Conservation (phyloP, 1,140 invertebrate genomes). For the Drosophila sp. region DNA sequence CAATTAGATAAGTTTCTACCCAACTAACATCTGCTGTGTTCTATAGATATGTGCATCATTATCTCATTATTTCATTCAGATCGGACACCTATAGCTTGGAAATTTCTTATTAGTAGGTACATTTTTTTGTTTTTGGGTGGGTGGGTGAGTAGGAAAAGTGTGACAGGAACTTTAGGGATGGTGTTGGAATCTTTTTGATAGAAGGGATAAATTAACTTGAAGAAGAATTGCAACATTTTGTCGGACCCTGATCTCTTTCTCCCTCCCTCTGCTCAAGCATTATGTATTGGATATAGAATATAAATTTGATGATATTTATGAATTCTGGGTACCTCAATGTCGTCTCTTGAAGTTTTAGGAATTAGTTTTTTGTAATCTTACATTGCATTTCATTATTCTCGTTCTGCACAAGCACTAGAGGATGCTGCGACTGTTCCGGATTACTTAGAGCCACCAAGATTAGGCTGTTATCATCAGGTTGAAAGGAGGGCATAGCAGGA, state of each 20-base stretch:
- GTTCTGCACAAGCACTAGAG: constrained; percentile 63
- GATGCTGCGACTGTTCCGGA: constrained; percentile 40
- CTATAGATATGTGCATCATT: neutral
- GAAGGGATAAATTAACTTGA: no score
- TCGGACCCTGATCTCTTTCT: neutral
- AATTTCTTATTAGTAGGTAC: no score
- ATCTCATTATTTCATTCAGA: neutral
- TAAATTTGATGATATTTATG: constrained; percentile 1
- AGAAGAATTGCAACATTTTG: neutral
- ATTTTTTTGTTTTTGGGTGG: neutral
- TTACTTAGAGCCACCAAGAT: constrained; percentile 49
- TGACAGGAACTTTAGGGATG: neutral
- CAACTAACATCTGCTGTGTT: neutral
- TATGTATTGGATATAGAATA: neutral
- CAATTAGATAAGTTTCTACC: neutral
- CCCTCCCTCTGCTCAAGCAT: neutral
- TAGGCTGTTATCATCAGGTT: neutral
- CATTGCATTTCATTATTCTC: constrained; percentile 70
- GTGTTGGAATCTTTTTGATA: no score
- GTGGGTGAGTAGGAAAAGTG: neutral
- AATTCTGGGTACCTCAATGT: neutral
- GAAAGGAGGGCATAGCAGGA: neutral
- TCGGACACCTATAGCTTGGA: neutral
- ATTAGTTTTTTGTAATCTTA: constrained; percentile 33
- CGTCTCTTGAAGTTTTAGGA: neutral